Evolutionary conservation across 2,113 vertebrate genomes (phyloP), one percentile per base, ranked within the genome.

Genomic region (Edolisoma coerulescens): DNA sequence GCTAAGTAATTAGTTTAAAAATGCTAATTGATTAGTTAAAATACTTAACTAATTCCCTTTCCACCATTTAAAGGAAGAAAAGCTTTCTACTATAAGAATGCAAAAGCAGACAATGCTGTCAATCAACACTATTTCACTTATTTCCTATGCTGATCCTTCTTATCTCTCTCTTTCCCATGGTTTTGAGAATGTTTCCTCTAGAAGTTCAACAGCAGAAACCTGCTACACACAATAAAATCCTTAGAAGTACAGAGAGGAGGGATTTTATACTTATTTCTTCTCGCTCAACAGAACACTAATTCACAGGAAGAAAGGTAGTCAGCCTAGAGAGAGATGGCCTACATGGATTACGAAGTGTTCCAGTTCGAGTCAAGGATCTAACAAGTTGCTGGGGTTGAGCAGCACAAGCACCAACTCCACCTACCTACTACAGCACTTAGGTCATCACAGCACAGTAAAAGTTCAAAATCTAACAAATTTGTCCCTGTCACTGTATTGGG

Each of bases 341-440:
- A 27, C 2, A 5, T 12, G 14, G 39, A 73, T 32, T 56, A 56
- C 0, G 0, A 78, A 9, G 11, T 42, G 37, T 20, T 53, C 11
- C n/a, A 85, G 60, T 7, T 23, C 0, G 0, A 90, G 41, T 4
- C 53, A 93, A 80, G 18, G 14, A 68, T 30, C 20, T 26, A 50
- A 32, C 11, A 24, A 70, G 49, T 33, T 49, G 39, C 42, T 30
- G 32, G 11, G 13, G 49, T 22, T 47, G 11, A 76, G 76, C 15
- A 76, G 61, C 80, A 61, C 26, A 45, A 68, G 30, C 50, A 71
- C 30, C 80, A 80, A 35, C 16, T 35, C 52, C 39, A 68, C 13
- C 12, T 21, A 67, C 39, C 47, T 88, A 79, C 42, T 82, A 35
- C 2, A 75, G 32, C 47, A 85, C 52, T 30, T n/a, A 65, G 26